Evolutionary conservation across 2,888 invertebrate genomes (phyloP), one percentile per base, ranked within the genome.

Genomic region (Ennomos fuscantarius): DNA sequence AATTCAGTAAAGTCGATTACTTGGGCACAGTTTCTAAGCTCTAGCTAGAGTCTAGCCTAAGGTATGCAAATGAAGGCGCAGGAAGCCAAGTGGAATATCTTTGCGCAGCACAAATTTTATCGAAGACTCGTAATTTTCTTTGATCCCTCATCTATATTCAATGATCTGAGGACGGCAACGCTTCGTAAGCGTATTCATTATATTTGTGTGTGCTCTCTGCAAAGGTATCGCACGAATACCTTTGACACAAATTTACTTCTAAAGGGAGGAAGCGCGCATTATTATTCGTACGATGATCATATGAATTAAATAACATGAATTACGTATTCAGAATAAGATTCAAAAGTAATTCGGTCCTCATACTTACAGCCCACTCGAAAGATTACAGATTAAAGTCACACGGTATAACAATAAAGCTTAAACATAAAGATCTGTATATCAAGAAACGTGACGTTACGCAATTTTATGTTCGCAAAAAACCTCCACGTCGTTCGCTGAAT

Each of bases 91-190:
- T 69, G 75, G 74, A 86, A 84, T 84, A 84, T 84, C 83, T 84
- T 86, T 78, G 82, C 85, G 73, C 80, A 82, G 86, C 86, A 76
- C 81, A 85, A 86, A 84, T 87, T 88, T 88, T 87, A 86, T 85
- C 82, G 84, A 78, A 76, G 73, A 84, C 77, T 84, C 85, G 87
- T 86, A 87, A 89, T 88, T 88, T 89, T 76, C 85, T 88, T 89
- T 89, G 89, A 89, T 87, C 89, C 88, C 86, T 88, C 87, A 87
- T 90, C 86, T 89, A 86, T 89, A 90, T 89, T 90, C 89, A 90
- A 89, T 89, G 89, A 89, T 87, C 85, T 83, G 79, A 82, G 78
- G 82, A 83, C 81, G 80, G 84, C 84, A 84, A 86, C 84, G 87
- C 87, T 86, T 76, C 78, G 84, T 84, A 89, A 87, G 89, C 85